Evolutionary conservation across 2,797 vertebrate genomes (phyloP).

Genomic region (Tarsius wallacei): DNA sequence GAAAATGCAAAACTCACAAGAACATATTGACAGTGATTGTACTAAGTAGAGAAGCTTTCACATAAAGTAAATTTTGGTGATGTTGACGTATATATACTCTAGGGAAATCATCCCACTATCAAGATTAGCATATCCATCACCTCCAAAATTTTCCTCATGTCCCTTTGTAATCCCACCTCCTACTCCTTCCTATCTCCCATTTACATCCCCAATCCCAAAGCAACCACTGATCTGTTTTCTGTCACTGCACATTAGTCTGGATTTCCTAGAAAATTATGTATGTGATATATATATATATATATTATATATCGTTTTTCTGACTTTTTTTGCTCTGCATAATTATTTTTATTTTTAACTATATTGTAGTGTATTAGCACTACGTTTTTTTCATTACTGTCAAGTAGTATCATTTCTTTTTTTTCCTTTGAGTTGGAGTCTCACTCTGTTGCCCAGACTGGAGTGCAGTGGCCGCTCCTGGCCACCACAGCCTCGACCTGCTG

Average conservation of each 20-base stretch:
- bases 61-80: not conserved
- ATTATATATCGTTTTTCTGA: not conserved
- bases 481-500: no score
- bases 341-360: not conserved
- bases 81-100: not conserved
- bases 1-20: not conserved
- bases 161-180: not conserved
- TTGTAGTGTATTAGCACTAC: not conserved
- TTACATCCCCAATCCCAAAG: not conserved
- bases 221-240: not conserved
- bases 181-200: not conserved
- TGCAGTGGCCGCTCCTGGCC: no score
- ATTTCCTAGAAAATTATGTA: not conserved
- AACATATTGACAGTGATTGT: not conserved
- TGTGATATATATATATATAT: not conserved
- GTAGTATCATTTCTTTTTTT: not conserved
- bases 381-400: not conserved
- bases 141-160: not conserved
- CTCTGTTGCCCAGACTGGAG: no score
- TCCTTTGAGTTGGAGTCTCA: no score
- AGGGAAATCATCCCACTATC: not conserved
- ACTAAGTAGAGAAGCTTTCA: not conserved
- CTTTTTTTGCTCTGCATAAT: not conserved
- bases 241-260: not conserved
- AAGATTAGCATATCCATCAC: not conserved